Conservation (phyloP, 2,888 invertebrate genomes). For the Sphaerophoria rueppellii region DNA sequence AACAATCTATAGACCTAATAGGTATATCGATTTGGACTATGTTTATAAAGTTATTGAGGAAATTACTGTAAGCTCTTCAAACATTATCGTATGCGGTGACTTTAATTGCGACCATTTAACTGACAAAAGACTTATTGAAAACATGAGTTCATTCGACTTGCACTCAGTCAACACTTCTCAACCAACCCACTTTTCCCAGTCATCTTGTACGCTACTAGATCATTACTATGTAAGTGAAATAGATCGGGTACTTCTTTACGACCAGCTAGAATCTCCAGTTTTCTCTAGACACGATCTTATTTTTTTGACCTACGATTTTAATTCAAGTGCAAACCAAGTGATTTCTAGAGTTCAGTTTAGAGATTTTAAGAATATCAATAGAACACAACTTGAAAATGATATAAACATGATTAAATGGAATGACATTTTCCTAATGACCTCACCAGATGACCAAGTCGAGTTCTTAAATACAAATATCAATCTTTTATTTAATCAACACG, state of each 20-base stretch:
- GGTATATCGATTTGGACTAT: too few species aligned
- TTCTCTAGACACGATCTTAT: conserved; percentile 19
- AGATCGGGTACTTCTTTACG: too few species aligned
- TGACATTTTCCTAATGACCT: not conserved
- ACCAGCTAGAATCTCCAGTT: conserved; percentile 2
- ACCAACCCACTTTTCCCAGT: not conserved
- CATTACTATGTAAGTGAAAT: too few species aligned
- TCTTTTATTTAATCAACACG: not conserved
- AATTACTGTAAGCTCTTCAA: not conserved
- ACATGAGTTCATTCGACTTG: not conserved
- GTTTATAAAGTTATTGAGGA: too few species aligned
- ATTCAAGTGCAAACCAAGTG: not conserved
- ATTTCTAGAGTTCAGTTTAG: not conserved
- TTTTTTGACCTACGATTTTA: conserved; percentile 20
- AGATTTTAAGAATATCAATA: too few species aligned
- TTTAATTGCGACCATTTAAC: not conserved
- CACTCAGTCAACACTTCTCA: not conserved
- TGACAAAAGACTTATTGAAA: not conserved
- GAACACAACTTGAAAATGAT: too few species aligned
- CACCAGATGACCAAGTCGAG: not conserved
- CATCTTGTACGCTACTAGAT: too few species aligned
- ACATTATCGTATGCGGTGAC: too few species aligned
- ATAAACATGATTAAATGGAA: too few species aligned
- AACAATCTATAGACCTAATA: conserved; percentile 2
- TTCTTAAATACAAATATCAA: not conserved